Evolutionary conservation across 1,140 invertebrate species (phyloP).

Genomic region (Elysia chlorotica): DNA sequence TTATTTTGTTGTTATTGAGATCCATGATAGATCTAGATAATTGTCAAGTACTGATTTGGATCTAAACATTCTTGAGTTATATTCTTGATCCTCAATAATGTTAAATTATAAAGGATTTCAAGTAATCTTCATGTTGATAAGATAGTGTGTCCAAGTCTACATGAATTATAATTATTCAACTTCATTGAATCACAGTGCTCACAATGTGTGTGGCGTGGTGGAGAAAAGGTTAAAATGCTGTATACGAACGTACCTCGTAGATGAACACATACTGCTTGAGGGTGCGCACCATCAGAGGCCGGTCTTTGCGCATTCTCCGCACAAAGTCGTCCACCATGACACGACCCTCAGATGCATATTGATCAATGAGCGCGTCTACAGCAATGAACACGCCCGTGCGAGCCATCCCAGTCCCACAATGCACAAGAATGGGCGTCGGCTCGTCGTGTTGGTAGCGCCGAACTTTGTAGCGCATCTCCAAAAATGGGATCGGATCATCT

Average conservation of each 20-base stretch:
- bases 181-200: too few species aligned
- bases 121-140: too few species aligned
- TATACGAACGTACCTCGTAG: slow-evolving; percentile 55
- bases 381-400: slow-evolving; percentile 58
- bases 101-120: too few species aligned
- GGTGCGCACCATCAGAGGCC: slow-evolving; percentile 56
- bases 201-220: too few species aligned
- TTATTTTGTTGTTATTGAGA: too few species aligned
- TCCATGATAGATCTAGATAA: too few species aligned
- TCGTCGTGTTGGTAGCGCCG: slow-evolving; percentile 58
- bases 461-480: slow-evolving; percentile 90
- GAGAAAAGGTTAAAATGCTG: too few species aligned
- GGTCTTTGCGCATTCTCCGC: slow-evolving; percentile 47
- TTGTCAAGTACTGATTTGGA: too few species aligned
- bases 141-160: too few species aligned
- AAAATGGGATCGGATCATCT: slow-evolving; percentile 95
- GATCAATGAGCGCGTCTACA: slow-evolving; percentile 51
- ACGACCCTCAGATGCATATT: slow-evolving; percentile 50
- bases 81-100: too few species aligned
- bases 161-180: too few species aligned
- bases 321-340: slow-evolving; percentile 55
- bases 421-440: slow-evolving; percentile 87
- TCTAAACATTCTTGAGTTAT: too few species aligned
- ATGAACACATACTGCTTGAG: slow-evolving; percentile 58
- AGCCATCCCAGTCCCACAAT: slow-evolving; percentile 76